Conservation (phyloP, 2,113 vertebrate species). For the Siphamia tubifer region DNA sequence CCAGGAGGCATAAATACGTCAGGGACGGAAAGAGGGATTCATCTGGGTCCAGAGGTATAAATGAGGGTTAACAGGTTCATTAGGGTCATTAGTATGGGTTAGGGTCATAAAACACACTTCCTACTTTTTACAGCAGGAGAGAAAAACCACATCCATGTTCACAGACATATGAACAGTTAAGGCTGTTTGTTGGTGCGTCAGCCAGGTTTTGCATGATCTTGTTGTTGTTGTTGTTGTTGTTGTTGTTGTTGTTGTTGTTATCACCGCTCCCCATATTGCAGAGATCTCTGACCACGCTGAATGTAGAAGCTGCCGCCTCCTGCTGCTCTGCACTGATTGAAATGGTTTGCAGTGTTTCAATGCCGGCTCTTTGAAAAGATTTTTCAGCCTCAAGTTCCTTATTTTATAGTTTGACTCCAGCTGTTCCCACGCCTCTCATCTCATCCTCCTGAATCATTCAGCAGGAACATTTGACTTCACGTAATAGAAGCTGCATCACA, state of each 20-base stretch:
- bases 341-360: slow-evolving; percentile 53
- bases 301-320: slow-evolving; percentile 28
- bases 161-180: slow-evolving; percentile 17
- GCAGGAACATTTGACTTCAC: slow-evolving; percentile 19
- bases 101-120: too few species aligned
- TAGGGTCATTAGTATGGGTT: too few species aligned
- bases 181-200: too few species aligned
- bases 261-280: slow-evolving; percentile 60
- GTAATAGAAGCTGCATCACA: slow-evolving; percentile 11
- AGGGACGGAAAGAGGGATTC: too few species aligned
- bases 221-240: too few species aligned
- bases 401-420: slow-evolving; percentile 51
- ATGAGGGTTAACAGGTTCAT: too few species aligned
- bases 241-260: too few species aligned
- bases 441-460: background rate
- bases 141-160: too few species aligned
- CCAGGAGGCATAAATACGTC: too few species aligned
- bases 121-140: too few species aligned
- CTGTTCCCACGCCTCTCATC: slow-evolving; percentile 36
- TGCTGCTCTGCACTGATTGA: slow-evolving; percentile 68
- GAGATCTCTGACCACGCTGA: slow-evolving; percentile 36
- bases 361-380: slow-evolving; percentile 10
- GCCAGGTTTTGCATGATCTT: slow-evolving; percentile 13
- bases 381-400: slow-evolving; percentile 34
- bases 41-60: too few species aligned